Evolutionary conservation across 1,140 invertebrate genomes (phyloP).

Genomic region (Stegodyphus mimosarum): DNA sequence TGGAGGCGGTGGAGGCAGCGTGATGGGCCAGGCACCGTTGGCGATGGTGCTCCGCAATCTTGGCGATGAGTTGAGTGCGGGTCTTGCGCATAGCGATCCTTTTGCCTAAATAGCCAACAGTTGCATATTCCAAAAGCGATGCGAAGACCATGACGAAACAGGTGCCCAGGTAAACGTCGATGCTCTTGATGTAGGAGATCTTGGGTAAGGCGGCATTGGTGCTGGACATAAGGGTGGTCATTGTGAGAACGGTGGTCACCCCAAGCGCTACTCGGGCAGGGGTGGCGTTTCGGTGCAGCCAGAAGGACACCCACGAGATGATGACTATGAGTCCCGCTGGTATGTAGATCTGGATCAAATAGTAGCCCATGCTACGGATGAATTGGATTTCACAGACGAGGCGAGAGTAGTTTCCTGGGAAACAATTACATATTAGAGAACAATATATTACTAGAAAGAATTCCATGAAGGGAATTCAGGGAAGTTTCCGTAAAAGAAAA

Average conservation of each 20-base stretch:
- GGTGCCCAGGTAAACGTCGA: conserved; percentile 71
- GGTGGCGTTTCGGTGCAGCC: conserved; percentile 69
- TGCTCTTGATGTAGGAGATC: conserved; percentile 71
- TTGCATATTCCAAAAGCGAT: conserved; percentile 81
- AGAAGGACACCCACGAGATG: conserved; percentile 72
- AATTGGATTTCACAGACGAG: conserved; percentile 70
- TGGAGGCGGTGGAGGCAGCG: neutral
- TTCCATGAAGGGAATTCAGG: neutral
- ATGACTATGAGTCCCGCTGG: conserved; percentile 71
- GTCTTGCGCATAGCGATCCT: conserved; percentile 95
- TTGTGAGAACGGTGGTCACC: conserved; percentile 72
- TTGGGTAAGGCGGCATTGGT: conserved; percentile 72
- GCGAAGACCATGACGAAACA: conserved; percentile 69
- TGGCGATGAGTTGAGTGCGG: conserved; percentile 86
- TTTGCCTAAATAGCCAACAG: conserved; percentile 95
- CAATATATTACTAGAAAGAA: neutral
- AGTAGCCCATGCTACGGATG: conserved; percentile 71
- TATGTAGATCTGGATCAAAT: conserved; percentile 73
- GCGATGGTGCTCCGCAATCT: conserved; percentile 81
- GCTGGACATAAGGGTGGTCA: conserved; percentile 72
- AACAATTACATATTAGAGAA: neutral
- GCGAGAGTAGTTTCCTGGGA: conserved; percentile 71
- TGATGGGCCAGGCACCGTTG: conserved; percentile 12
- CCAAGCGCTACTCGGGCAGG: conserved; percentile 71
- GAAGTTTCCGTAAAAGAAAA: no score